A percentile compares a stretch with the other conserved stretches of the same genome.
Conservation (phyloP, 2,113 vertebrate genomes). For the Crotalus helleri region DNA sequence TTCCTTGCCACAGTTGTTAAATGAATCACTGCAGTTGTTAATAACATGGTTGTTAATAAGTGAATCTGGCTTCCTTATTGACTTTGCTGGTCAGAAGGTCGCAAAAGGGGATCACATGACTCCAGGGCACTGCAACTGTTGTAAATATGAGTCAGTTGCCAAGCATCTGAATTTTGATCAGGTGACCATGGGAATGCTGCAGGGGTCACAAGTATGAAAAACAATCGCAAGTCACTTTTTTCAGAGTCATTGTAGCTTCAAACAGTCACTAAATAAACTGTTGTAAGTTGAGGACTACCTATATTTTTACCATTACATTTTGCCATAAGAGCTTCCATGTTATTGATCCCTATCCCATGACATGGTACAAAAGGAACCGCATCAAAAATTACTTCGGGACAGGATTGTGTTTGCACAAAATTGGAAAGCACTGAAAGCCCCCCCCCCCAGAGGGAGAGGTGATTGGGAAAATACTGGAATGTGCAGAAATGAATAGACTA, state of each 20-base stretch:
- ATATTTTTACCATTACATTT: fast-evolving
- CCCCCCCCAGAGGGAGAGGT: too few species aligned
- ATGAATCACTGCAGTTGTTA: background rate
- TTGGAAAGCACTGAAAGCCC: too few species aligned
- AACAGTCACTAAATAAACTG: background rate
- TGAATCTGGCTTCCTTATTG: background rate
- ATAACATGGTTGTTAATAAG: background rate
- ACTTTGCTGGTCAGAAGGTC: background rate
- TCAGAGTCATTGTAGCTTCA: background rate
- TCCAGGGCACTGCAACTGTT: background rate
- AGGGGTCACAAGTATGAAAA: background rate
- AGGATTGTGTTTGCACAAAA: too few species aligned
- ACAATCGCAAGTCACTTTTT: background rate
- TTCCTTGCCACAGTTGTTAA: background rate
- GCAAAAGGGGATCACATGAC: background rate
- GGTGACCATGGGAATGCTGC: background rate
- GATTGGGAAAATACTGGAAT: too few species aligned
- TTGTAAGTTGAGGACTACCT: background rate
- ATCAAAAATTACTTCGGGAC: background rate
- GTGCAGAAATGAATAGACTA: too few species aligned
- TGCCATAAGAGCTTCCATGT: background rate
- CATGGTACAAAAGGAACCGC: background rate
- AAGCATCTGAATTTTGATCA: background rate
- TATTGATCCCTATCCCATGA: background rate
- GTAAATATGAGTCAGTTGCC: background rate